A percentile compares a stretch with the other conserved stretches of the same genome.
Conservation (phyloP, 2,797 vertebrate genomes). For the Tenualosa thibaudeaui region DNA sequence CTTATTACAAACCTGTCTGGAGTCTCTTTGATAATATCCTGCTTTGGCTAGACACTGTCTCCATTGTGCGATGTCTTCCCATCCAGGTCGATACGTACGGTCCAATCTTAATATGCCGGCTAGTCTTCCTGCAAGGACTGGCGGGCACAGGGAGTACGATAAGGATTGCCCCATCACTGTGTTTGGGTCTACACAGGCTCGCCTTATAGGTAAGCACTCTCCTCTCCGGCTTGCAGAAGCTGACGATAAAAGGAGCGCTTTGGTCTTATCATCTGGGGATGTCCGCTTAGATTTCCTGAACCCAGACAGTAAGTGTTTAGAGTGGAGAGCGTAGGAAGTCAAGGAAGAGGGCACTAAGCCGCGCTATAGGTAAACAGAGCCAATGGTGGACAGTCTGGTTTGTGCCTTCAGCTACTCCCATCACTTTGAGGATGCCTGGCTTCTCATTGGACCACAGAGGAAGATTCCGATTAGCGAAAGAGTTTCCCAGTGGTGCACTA, state of each 20-base stretch:
- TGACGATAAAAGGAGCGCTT: background rate
- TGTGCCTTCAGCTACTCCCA: background rate
- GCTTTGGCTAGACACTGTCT: background rate
- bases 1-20: background rate
- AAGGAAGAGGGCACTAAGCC: background rate
- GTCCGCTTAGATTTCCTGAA: constrained; percentile 22
- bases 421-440: background rate
- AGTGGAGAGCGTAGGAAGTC: background rate
- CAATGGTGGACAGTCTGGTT: background rate
- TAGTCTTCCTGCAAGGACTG: constrained; percentile 84
- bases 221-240: background rate
- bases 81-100: constrained; percentile 87
- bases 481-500: background rate
- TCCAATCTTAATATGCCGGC: constrained; percentile 97
- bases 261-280: constrained; percentile 1
- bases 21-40: background rate
- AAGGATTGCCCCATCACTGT: constrained; percentile 97
- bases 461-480: constrained; percentile 14
- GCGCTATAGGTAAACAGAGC: background rate
- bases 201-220: constrained; percentile 84
- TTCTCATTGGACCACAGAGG: background rate
- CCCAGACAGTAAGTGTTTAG: constrained; percentile 12
- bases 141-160: constrained; percentile 91
- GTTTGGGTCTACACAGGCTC: constrained; percentile 93
- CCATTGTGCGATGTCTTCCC: constrained; percentile 28